Base-by-base conservation (phyloP, 2,113 vertebrate species). In the Laterallus jamaicensis region DNA sequence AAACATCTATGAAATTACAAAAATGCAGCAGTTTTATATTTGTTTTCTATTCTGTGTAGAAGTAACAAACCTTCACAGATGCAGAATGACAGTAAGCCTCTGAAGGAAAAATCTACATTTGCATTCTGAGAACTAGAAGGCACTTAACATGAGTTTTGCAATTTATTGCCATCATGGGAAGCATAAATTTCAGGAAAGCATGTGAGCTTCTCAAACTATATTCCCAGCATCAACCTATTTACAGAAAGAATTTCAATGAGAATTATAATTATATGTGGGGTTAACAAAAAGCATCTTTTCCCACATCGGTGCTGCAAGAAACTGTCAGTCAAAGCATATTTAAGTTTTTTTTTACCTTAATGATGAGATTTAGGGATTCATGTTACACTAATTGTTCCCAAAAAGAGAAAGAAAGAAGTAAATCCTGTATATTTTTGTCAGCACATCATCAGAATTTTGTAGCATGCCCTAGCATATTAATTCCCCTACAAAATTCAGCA, bases 151-250 rank as follows among this genome's bases (percentile, higher is more conserved):
- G 56, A 95, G 47, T 67, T 90, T 83, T 93, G 49, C 77, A 86
- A 95, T 82, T 95, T 95, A 91, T 87, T 86, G 93, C 74, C 80
- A 92, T 81, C 63, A 88, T 92, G 96, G 93, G 95, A 96, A 93
- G 64, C 86, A 74, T 70, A 95, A 89, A 63, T 86, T 69, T 96
- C 77, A 77, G 92, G 85, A 70, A 97, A 93, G 94, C 75, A 70
- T 96, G 59, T 64, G 92, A 92, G 74, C 71, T 91, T 82, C 93
- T 94, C 86, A 91, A 49, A 31, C 77, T 90, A 39, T 56, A 90
- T 95, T 93, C 89, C 73, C 94, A 93, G 88, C 73, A 76, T 66
- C 83, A 90, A 87, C 71, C 67, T 96, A 96, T 82, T 93, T 92
- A 87, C 88, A 95, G 55, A 91, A 82, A 91, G 55, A 93, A 93